Base-by-base conservation (phyloP, 2,113 vertebrate genomes). In the Tyrannus savana region DNA sequence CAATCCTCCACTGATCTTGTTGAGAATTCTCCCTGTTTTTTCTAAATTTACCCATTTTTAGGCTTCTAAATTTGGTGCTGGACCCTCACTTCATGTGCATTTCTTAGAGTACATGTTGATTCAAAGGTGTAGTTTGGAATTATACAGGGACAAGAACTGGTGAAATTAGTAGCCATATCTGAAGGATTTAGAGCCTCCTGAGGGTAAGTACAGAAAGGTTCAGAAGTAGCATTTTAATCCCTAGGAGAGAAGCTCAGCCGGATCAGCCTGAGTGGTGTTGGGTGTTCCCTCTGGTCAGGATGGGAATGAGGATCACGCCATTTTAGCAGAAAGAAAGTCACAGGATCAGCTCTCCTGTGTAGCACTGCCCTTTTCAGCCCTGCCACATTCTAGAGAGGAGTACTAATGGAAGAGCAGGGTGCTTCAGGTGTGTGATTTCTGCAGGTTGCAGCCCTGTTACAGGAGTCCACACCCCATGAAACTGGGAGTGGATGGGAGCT, bases 381-480 rank as follows among this genome's bases (percentile, higher is more conserved):
- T 39, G 33, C 47, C 58, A 42, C 1, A 2, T 19, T 63, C n/a
- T 8, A 21, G 56, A 75, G 44, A 39, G 60, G 23, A 72, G n/a
- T 10, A 12, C 71, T 25, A 33, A 3, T 35, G 30, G 41, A 44
- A 42, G 14, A 80, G n/a, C 10, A 12, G 0, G 0, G 9, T 12
- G 77, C 50, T 71, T 35, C 12, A 17, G 62, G 16, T 35, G 42
- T 60, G 31, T 41, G 53, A 39, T 39, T 44, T 37, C 71, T 67
- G 77, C 74, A 68, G 53, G n/a, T 4, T 75, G 73, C 73, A 93
- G 75, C n/a, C 25, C 6, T 0, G 3, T 52, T 60, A 8, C 30
- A 1, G 12, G 39, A 66, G 56, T 30, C 41, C 1, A 5, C 21
- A 47, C 39, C 35, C 69, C 37, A 3, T 0, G 1, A 67, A 68